A percentile compares a stretch with the other conserved stretches of the same genome.
Conservation (phyloP, 2,113 vertebrate species). For the Cyprinodon variegatus region DNA sequence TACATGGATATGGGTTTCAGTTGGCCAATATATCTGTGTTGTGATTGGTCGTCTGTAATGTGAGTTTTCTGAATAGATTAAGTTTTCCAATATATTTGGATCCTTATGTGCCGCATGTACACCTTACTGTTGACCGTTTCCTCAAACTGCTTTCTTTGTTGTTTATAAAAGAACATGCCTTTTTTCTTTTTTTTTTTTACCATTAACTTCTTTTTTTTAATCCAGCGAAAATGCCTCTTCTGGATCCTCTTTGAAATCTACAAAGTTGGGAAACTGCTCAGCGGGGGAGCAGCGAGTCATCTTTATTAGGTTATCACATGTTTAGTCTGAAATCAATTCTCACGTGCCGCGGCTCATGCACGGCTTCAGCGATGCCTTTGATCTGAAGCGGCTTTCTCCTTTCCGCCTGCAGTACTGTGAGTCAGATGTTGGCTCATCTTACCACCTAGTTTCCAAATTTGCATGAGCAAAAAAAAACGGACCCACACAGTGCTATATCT, state of each 20-base stretch:
- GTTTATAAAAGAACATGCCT: no score
- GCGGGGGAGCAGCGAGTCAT: constrained; percentile 15
- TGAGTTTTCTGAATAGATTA: no score
- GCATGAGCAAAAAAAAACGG: not conserved
- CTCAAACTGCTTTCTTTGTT: no score
- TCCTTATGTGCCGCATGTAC: no score
- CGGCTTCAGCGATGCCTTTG: constrained; percentile 17
- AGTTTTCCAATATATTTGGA: no score
- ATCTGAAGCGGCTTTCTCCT: constrained; percentile 28
- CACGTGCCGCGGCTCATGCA: not conserved
- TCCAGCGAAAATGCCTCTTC: not conserved
- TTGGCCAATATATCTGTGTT: no score
- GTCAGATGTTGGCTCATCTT: constrained; percentile 14
- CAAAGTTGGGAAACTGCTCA: constrained; percentile 1
- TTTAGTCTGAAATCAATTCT: constrained; percentile 22
- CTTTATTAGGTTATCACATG: constrained; percentile 12
- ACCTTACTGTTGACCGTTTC: no score
- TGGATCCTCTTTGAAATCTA: not conserved
- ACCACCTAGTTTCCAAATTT: constrained; percentile 13
- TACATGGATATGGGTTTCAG: no score
- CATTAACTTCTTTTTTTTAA: no score
- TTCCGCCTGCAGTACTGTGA: constrained; percentile 17
- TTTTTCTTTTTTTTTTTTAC: no score
- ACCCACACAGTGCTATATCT: not conserved
- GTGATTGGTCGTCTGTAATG: no score